Evolutionary conservation across 2,888 invertebrate species (phyloP).

Genomic region (Beris morrisii): DNA sequence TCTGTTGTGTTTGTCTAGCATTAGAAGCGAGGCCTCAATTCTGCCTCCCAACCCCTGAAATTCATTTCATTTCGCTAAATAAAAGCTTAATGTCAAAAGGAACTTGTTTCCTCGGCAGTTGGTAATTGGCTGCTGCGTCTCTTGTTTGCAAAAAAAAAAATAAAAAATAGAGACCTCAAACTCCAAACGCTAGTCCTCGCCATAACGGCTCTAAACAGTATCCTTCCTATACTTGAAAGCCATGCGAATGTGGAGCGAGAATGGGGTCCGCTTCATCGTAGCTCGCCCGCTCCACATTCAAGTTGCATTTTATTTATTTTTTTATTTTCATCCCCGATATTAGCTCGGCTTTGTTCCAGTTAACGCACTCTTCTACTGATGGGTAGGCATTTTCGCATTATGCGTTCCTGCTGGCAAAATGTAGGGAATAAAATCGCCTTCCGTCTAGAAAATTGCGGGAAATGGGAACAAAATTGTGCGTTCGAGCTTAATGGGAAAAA

Average conservation of each 20-base stretch:
- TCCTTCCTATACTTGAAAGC: constrained; percentile 6
- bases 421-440: constrained; percentile 24
- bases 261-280: not conserved
- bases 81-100: constrained; percentile 37
- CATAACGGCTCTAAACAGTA: constrained; percentile 13
- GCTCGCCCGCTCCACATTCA: constrained; percentile 12
- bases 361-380: constrained; percentile 34
- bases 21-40: constrained; percentile 26
- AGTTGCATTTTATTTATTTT: too few relatives aligned
- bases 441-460: constrained; percentile 12
- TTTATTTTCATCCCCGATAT: constrained; percentile 19
- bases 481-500: constrained; percentile 7
- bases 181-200: constrained; percentile 2
- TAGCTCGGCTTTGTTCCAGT: constrained; percentile 35
- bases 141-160: constrained; percentile 36
- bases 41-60: constrained; percentile 31
- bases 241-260: not conserved
- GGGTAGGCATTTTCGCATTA: constrained; percentile 28
- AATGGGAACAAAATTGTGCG: constrained; percentile 18
- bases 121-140: constrained; percentile 37
- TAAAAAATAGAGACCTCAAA: constrained; percentile 17
- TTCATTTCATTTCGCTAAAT: constrained; percentile 38
- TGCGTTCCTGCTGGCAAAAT: constrained; percentile 23
- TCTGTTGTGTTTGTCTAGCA: constrained; percentile 32
- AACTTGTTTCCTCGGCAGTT: constrained; percentile 34